Evolutionary conservation across 2,113 vertebrate species (phyloP).

Genomic region (Ascaphus truei): DNA sequence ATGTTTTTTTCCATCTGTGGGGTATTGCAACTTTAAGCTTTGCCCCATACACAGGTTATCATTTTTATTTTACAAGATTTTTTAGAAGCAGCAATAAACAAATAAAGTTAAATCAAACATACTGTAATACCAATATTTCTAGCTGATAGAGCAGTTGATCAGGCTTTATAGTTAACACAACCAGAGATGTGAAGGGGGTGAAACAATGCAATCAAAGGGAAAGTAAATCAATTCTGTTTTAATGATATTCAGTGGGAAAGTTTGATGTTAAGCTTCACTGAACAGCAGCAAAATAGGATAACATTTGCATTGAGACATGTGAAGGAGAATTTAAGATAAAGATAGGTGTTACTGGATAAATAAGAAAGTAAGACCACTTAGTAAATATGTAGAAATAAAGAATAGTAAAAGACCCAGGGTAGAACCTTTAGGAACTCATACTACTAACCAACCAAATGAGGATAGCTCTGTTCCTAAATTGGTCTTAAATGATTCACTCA

Average conservation of each 20-base stretch:
- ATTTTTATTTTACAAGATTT: background rate
- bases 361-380: background rate
- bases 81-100: background rate
- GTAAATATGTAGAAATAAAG: background rate
- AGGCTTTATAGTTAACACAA: background rate
- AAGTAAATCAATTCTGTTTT: background rate
- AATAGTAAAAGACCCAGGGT: background rate
- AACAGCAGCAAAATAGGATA: background rate
- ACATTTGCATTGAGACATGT: background rate
- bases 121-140: constrained; percentile 9
- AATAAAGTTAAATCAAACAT: background rate
- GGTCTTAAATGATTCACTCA: no score
- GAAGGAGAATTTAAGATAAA: background rate
- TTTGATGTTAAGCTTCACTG: background rate
- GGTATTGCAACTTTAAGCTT: no score
- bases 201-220: background rate
- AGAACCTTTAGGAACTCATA: no score
- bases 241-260: constrained; percentile 10
- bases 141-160: background rate
- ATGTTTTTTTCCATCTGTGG: no score
- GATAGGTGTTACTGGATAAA: background rate
- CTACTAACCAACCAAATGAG: no score
- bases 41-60: background rate
- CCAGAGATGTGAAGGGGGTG: background rate
- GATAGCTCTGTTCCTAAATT: no score